Base-by-base conservation (phyloP, 1,140 invertebrate species). In the Drosophila repletoides region DNA sequence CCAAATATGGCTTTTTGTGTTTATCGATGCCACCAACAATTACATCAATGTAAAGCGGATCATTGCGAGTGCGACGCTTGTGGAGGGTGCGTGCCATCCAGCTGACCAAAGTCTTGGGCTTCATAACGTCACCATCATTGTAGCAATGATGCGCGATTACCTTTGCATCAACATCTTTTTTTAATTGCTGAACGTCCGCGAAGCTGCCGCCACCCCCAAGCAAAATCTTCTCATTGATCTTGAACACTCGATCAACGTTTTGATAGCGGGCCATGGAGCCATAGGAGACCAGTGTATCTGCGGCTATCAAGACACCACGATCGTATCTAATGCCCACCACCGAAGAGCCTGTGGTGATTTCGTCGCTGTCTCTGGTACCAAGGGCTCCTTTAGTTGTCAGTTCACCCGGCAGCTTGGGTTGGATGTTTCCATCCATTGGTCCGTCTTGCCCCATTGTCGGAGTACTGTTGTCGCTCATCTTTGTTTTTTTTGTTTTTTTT, bases 61-160 rank as follows among this genome's bases (percentile, higher is more conserved):
- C 96, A 91, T 98, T 96, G 88, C 96, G 96, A 38, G 96, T 96
- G 28, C 98, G 93, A 73, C 95, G 94, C 89, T 98, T 97, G 90
- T 99, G 99, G 64, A 99, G 91, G 0, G 99, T 93, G 65, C 98
- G 91, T 2, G 98, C 99, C 52, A 99, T 90, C 98, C 98, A 99
- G 71, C 94, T 97, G 89, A 98, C 94, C 5, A 99, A 89, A 1
- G 97, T 94, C 67, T 94, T 95, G 1, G 98, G 97, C 81, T 97
- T 97, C 72, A 98, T 91, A 38, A 92, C 92, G 66, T 98, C 95
- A 17, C 96, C 96, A 92, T 99, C 98, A 88, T 97, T 95, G 3
- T 95, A 91, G 90, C 96, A 97, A 75, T 97, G 93, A 90, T 99
- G 98, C 88, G 97, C 95, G 63, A 97, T 95, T 56, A 98, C 95